Base-by-base conservation (phyloP, 2,113 vertebrate genomes). In the Corythornis madagascariensis region DNA sequence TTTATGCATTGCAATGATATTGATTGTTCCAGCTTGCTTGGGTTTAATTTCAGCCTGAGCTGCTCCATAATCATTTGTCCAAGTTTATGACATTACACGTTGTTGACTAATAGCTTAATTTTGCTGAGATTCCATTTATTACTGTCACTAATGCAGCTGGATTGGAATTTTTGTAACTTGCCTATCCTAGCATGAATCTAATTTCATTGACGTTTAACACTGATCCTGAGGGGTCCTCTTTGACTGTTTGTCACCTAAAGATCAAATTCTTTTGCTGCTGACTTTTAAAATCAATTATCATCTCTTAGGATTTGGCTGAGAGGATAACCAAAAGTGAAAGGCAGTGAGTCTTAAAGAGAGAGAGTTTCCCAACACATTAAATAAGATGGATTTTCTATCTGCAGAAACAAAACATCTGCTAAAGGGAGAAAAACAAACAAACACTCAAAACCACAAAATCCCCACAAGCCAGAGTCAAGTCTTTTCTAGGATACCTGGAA, bases 281-380 rank as follows among this genome's bases (percentile, higher is more conserved):
- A 88, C 79, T 93, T 95, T 89, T 94, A 92, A 94, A 97, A 97
- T 92, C 92, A 93, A 92, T 94, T 95, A 90, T 63, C 89, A 96
- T 89, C 87, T 92, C 43, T 4, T 86, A 95, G 84, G 80, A 90
- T 91, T 91, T 94, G 72, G 70, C 78, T 91, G 71, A 84, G 75
- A 94, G 70, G 60, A 95, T 93, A 93, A 96, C 77, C 75, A 25
- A 69, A 91, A 96, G 64, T 84, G 90, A 94, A 95, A 95, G 66
- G 48, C n/a, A 67, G 53, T 3, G 59, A 83, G 55, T 65, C 59
- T 85, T 74, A 48, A 56, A 69, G 48, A 87, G 70, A 84, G 22
- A 67, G 53, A 73, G 33, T 73, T 93, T 64, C 84, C 59, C 43
- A 65, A 26, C 55, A 59, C 28, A 78, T 80, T 69, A 91, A 50